A percentile compares a stretch with the other conserved stretches of the same genome.
These are phyloP conservation scores for Ypsolopha scabrella DNA, from an alignment of 2,888 invertebrate species.

Conservation along the genomic window DNA sequence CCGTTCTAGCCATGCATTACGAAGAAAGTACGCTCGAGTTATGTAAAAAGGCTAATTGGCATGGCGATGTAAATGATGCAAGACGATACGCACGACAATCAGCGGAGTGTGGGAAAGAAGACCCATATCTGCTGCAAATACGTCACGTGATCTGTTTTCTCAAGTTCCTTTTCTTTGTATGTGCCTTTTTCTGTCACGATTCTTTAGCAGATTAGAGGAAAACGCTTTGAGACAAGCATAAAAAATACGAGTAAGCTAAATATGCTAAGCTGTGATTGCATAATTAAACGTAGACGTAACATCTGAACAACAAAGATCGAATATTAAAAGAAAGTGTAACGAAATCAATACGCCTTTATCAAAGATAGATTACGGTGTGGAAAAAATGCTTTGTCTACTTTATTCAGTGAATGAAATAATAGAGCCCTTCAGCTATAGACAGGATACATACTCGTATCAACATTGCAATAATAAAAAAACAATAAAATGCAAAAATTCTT, in stretches of 20 bases:
- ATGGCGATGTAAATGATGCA: constrained; percentile 3
- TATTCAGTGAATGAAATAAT: no score
- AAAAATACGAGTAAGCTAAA: no score
- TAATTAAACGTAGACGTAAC: neutral
- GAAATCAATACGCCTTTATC: no score
- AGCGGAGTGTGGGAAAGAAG: neutral
- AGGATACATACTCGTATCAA: no score
- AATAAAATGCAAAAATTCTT: no score
- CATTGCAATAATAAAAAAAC: no score
- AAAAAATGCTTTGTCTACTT: no score
- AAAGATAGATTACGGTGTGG: no score
- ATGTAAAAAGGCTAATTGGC: constrained; percentile 4
- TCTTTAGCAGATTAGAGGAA: neutral
- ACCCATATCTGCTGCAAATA: neutral
- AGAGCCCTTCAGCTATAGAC: no score
- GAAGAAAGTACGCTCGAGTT: neutral
- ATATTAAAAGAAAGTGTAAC: neutral
- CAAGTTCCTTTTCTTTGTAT: neutral
- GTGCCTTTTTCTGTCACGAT: neutral
- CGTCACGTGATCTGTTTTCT: neutral
- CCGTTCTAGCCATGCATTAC: neutral
- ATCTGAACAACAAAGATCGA: neutral
- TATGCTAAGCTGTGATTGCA: no score
- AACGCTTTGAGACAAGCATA: no score
- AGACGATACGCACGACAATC: constrained; percentile 4